Percentiles rank a stretch among this genome's conserved stretches.
Conservation (phyloP, 2,113 vertebrate genomes). For the Salminus brasiliensis region DNA sequence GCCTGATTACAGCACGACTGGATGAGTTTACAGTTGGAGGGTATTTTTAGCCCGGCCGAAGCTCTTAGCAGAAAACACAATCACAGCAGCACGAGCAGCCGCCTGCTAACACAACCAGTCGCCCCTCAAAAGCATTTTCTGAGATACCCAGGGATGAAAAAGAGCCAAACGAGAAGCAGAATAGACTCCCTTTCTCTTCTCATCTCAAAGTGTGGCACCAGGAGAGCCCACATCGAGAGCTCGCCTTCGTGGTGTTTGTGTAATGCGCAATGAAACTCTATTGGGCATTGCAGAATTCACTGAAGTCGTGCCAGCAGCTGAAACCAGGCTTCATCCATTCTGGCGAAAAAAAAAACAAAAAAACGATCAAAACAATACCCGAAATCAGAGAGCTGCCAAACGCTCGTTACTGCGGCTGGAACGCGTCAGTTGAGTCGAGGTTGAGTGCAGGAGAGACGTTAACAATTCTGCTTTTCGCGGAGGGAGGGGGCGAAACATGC, state of each 20-base stretch:
- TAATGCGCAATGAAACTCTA: constrained; percentile 48
- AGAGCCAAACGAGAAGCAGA: background rate
- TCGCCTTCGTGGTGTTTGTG: constrained; percentile 37
- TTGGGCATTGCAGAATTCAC: constrained; percentile 22
- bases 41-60: constrained; percentile 58
- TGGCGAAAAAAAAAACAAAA: too few species aligned
- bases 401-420: constrained; percentile 41
- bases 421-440: background rate
- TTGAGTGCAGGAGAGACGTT: constrained; percentile 26
- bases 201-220: constrained; percentile 34
- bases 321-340: constrained; percentile 44
- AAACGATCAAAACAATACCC: constrained; percentile 45
- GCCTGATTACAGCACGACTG: constrained; percentile 42
- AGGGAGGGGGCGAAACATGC: constrained; percentile 19
- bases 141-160: constrained; percentile 62
- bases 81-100: constrained; percentile 55
- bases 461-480: constrained; percentile 18
- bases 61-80: constrained; percentile 64
- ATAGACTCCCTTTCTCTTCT: constrained; percentile 28
- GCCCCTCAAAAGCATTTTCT: constrained; percentile 53
- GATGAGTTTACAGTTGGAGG: constrained; percentile 36
- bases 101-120: background rate
- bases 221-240: constrained; percentile 23
- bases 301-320: constrained; percentile 50
- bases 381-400: constrained; percentile 40